Percentiles rank a stretch among this genome's conserved stretches.
phyloP scores from a whole-genome alignment of 2,797 vertebrate species.

The Iguana delicatissima region DNA sequence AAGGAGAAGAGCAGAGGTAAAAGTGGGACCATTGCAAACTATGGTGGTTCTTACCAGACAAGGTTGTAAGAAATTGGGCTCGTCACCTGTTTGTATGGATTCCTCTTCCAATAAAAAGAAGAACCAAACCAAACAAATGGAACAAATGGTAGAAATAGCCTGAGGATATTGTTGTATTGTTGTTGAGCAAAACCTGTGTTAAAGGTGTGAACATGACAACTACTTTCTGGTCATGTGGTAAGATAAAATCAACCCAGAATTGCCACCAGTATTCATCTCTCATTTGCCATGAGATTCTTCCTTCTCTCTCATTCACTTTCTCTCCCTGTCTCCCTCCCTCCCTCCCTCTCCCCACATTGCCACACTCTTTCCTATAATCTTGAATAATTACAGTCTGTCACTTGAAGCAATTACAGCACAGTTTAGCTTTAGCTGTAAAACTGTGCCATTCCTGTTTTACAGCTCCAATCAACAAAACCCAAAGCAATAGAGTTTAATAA shows the following conservation, averaged over 20 bases:
- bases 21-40: too few relatives aligned
- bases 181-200: background rate
- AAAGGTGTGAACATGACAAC: fast-evolving
- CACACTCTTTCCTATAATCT: constrained; percentile 29
- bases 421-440: constrained; percentile 53
- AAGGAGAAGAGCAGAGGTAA: too few relatives aligned
- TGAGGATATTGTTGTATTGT: background rate
- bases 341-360: fast-evolving
- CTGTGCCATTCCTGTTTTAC: constrained; percentile 36
- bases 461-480: constrained; percentile 63
- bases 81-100: too few relatives aligned
- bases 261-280: background rate
- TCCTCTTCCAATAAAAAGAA: too few relatives aligned
- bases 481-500: constrained; percentile 74
- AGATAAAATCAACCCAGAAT: constrained; percentile 16
- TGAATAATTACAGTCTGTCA: constrained; percentile 65
- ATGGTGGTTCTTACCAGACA: too few relatives aligned
- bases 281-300: constrained; percentile 15
- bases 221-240: fast-evolving
- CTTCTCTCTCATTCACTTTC: fast-evolving
- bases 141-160: background rate
- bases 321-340: background rate
- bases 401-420: constrained; percentile 66
- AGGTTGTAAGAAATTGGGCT: too few relatives aligned
- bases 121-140: too few relatives aligned